Evolutionary conservation across 2,888 invertebrate species (phyloP), one percentile per base, ranked within the genome.

Genomic region (Byasa hedistus): DNA sequence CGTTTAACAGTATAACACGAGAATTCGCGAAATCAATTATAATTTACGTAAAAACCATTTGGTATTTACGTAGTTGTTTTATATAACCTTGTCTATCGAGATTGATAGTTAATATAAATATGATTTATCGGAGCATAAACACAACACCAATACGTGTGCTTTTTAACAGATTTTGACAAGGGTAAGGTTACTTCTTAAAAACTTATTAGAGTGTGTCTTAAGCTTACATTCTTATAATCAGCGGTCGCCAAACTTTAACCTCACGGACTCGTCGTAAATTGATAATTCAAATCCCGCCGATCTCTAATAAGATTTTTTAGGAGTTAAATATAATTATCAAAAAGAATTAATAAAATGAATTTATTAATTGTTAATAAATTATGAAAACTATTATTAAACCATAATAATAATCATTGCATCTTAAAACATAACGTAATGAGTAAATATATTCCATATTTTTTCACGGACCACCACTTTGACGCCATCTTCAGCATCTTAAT

Each of bases 11-110:
- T 56, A 22, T 21, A 57, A 61, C 21, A 51, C n/a, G 21, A 21
- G 27, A 56, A 51, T 60, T 57, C 22, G 19, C 48, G n/a, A 22
- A 56, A 60, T 15, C 8, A 63, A 59, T 55, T 48, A 56, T 52
- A 71, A 63, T 70, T 73, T 69, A 69, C 69, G 65, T 70, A 74
- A 72, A 69, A 65, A 39, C 58, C 63, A 52, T 57, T 58, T 44
- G 61, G 15, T 58, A 36, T 65, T 22, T 23, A 27, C n/a, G n/a
- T 48, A 8, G 22, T 48, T 52, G 62, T 62, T 54, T 52, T 8
- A 12, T 7, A 36, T 32, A 59, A 66, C 69, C 70, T 70, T 68
- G 63, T 63, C 68, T 60, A 68, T 70, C 69, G 68, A 62, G 62
- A 58, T 23, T 22, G 27, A 64, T 62, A 58, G 54, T 62, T 52